Evolutionary conservation across 2,888 invertebrate species (phyloP), one percentile per base, ranked within the genome.

Genomic region (Anarsia innoxiella): DNA sequence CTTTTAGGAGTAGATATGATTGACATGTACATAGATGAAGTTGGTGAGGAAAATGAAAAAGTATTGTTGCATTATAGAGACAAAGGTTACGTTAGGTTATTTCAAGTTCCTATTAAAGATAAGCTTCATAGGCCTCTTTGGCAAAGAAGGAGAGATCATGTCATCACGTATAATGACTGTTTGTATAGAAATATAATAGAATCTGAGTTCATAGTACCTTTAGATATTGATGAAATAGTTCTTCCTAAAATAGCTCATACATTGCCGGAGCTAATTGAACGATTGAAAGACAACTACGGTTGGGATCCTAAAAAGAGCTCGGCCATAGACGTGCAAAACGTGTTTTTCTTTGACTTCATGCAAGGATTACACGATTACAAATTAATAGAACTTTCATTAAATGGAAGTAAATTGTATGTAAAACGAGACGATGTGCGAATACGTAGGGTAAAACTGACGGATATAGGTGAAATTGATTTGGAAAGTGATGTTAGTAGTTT

Each of bases 91-190:
- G 66, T 88, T 37, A 74, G 85, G 57, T 59, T 87, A 45, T 83
- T 83, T 38, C 67, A 78, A 48, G 77, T 88, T 59, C 86, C 87
- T 56, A 76, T 88, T 61, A 88, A 88, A 37, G 43, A 68, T 69
- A 76, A 69, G 40, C 50, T 56, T 25, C 53, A 63, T 15, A 64
- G 73, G 53, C 64, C 72, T 42, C 56, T 86, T 23, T 92, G 91
- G 88, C 91, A 91, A 60, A 59, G 79, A 26, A 89, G 92, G 56
- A 82, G 93, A 50, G 88, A 91, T 70, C 93, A 93, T 61, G 74
- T 93, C 19, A 85, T 93, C 44, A 88, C 91, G 0, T 93, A 93
- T 66, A 93, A 93, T 65, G 92, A 92, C 64, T 93, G 93, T 59
- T 86, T 93, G 41, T 92, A 93, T 65, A 87, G 91, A 61, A 91